Base-by-base conservation (phyloP, 2,113 vertebrate genomes). In the Alethe diademata region DNA sequence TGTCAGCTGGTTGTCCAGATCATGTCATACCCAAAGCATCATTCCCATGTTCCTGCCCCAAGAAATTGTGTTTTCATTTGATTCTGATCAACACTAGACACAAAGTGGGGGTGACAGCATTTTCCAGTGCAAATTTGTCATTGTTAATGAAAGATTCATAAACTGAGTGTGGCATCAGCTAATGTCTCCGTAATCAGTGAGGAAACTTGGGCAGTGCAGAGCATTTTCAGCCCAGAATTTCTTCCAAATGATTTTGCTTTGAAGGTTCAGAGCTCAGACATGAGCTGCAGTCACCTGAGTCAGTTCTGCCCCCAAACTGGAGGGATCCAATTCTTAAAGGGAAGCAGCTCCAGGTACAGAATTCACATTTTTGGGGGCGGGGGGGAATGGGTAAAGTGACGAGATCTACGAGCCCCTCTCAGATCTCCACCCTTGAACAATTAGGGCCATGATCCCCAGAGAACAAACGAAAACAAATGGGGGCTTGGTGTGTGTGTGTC, bases 61-160 rank as follows among this genome's bases (percentile, higher is more conserved):
- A 79, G 47, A 70, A 86, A 76, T 24, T 0, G 28, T 8, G 35
- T 47, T 84, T 71, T 43, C 66, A 14, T 47, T 57, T 54, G 36
- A 22, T 35, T 19, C 20, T 19, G 48, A 91, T 50, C 89, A 84
- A 3, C 92, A 25, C 42, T 2, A 33, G 67, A 36, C 86, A 69
- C 90, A 70, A 76, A 93, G 62, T 13, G 73, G 81, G 61, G 80
- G 33, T 76, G 89, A 69, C 25, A 38, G 84, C 67, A 6, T 54
- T 57, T 87, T 16, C 91, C 76, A 31, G 33, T 10, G 47, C 90
- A 62, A 42, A 91, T 86, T 51, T 62, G 73, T 88, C 66, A 54
- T n/a, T 67, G 89, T 82, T 91, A 92, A 58, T 75, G 88, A 91
- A 93, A 75, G 93, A 92, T 92, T 90, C 88, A 82, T 78, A 57